A percentile compares a stretch with the other conserved stretches of the same genome.
phyloP scores from a whole-genome alignment of 2,888 invertebrate genomes.

The Eilema griseolum region DNA sequence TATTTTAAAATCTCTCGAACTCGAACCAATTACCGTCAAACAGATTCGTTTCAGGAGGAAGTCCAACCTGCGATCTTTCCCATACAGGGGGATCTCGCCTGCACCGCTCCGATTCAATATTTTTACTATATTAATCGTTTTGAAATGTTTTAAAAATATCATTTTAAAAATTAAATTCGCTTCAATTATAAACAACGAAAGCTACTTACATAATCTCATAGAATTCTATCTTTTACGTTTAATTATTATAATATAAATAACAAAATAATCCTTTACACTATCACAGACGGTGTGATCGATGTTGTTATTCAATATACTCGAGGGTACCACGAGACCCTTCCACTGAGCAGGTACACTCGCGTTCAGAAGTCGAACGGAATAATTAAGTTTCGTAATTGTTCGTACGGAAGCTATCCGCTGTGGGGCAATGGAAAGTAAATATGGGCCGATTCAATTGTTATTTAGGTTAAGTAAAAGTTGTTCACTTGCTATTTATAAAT shows the following conservation, averaged over 20 bases:
- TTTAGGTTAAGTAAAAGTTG: conserved; percentile 8
- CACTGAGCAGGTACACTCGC: conserved; percentile 16
- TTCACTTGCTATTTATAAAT: not conserved
- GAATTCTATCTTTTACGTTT: not conserved
- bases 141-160: too few species aligned
- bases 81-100: too few species aligned
- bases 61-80: too few species aligned
- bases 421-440: conserved; percentile 17
- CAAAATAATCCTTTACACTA: conserved; percentile 9
- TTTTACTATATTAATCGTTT: too few species aligned
- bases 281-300: conserved; percentile 6
- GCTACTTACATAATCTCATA: too few species aligned
- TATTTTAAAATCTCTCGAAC: too few species aligned
- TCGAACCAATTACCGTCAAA: too few species aligned
- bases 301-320: conserved; percentile 24
- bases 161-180: too few species aligned
- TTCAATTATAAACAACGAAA: too few species aligned
- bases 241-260: not conserved
- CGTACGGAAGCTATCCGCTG: conserved; percentile 2
- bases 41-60: too few species aligned
- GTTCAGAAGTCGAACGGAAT: conserved; percentile 21
- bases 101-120: too few species aligned
- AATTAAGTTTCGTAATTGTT: conserved; percentile 18
- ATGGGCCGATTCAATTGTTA: conserved; percentile 21
- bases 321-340: conserved; percentile 18